Conservation (phyloP, 1,140 invertebrate genomes). For the Telenomus remus region DNA sequence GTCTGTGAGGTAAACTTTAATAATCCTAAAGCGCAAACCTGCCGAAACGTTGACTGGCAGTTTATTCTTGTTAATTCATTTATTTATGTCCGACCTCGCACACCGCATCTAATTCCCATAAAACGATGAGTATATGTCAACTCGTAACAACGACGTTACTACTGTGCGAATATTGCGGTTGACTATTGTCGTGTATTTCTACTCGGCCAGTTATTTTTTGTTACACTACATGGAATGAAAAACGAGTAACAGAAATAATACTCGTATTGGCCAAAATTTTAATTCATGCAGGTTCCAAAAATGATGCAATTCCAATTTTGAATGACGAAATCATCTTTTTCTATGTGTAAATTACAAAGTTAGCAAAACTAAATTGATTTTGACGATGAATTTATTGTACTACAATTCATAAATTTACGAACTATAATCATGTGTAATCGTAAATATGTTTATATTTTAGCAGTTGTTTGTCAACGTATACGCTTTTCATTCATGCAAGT, state of each 20-base stretch:
- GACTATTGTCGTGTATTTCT: constrained; percentile 11
- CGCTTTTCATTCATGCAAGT: background rate
- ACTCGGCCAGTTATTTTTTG: background rate
- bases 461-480: too few relatives aligned
- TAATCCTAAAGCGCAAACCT: constrained; percentile 34
- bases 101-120: constrained; percentile 14
- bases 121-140: constrained; percentile 6
- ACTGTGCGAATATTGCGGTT: constrained; percentile 12
- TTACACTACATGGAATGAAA: background rate
- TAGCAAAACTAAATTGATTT: too few relatives aligned
- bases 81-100: constrained; percentile 13
- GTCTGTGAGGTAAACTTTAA: constrained; percentile 25
- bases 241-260: background rate
- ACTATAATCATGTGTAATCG: too few relatives aligned
- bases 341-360: too few relatives aligned
- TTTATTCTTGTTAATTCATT: constrained; percentile 37
- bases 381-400: too few relatives aligned
- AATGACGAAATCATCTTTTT: too few relatives aligned
- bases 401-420: too few relatives aligned
- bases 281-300: constrained; percentile 20
- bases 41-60: constrained; percentile 31
- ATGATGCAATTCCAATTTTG: too few relatives aligned
- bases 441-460: too few relatives aligned
- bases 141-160: constrained; percentile 17
- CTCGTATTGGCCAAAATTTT: constrained; percentile 1